Base-by-base conservation (phyloP, 2,113 vertebrate species). In the Galemys pyrenaicus region DNA sequence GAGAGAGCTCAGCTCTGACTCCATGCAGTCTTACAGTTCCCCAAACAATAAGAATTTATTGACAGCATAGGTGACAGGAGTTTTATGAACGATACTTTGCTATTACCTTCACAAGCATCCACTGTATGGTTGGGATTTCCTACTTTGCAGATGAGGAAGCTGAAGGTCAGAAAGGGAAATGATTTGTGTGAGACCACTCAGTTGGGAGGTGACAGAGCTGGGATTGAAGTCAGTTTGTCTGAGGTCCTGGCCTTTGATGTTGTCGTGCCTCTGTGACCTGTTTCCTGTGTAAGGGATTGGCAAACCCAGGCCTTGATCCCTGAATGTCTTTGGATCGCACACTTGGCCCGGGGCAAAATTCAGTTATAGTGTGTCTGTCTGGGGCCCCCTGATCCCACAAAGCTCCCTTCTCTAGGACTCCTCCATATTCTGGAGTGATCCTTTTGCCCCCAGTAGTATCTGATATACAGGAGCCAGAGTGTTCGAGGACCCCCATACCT, bases 391-490 rank as follows among this genome's bases (percentile, higher is more conserved):
- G 5, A 16, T 41, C 64, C 16, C 70, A 20, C 20, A 12, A 0
- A 30, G 70, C 24, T 15, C 56, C 24, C 7, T 70, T 54, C 39
- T 54, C 65, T 20, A 41, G 62, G 28, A 13, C 5, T 54, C 67
- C 32, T 30, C 30, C 30, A 3, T 54, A 24, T 37, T 32, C n/a
- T 12, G 8, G 3, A 65, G 24, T 19, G 28, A 28, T 4, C 10
- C 2, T 7, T 51, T n/a, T 1, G 7, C 30, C 8, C 10, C 0
- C 13, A 19, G 7, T 17, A 6, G n/a, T 20, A 17, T 44, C 15
- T 41, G 62, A 75, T 11, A 37, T 44, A 17, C 10, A 28, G 60
- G 26, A 39, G 54, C 56, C 54, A 24, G 17, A 10, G 17, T 32
- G 6, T 16, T 8, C 26, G 35, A 46, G 51, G 44, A 67, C 7